Evolutionary conservation across 1,140 invertebrate species (phyloP).

Genomic region (Listronotus bonariensis): DNA sequence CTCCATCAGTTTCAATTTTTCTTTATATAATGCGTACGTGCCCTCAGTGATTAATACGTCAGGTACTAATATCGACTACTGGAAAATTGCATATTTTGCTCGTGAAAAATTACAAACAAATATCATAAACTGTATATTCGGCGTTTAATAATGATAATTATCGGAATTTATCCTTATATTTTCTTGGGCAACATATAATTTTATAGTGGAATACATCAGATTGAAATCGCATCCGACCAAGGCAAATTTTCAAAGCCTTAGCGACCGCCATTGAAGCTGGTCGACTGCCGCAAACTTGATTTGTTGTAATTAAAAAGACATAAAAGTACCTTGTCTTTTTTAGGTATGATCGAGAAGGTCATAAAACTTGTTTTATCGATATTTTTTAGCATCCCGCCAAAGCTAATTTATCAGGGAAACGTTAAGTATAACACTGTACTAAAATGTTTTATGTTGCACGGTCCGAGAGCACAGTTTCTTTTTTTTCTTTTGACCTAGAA

Average conservation of each 20-base stretch:
- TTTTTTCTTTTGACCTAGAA: no score
- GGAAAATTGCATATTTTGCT: slow-evolving; percentile 54
- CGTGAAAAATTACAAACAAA: slow-evolving; percentile 54
- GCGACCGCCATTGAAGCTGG: slow-evolving; percentile 29
- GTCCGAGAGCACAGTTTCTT: no score
- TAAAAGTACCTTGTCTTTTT: slow-evolving; percentile 45
- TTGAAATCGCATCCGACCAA: slow-evolving; percentile 39
- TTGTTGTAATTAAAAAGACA: slow-evolving; percentile 52
- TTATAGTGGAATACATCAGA: slow-evolving; percentile 48
- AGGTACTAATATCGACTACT: slow-evolving; percentile 47
- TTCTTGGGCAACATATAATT: slow-evolving; percentile 53
- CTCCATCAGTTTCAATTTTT: not conserved
- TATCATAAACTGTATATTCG: slow-evolving; percentile 53
- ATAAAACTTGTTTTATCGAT: slow-evolving; percentile 42
- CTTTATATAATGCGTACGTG: slow-evolving; percentile 14
- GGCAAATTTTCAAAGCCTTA: slow-evolving; percentile 26
- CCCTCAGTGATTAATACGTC: slow-evolving; percentile 50
- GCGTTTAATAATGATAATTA: slow-evolving; percentile 55
- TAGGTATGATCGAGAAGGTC: slow-evolving; percentile 37
- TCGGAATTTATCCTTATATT: slow-evolving; percentile 55
- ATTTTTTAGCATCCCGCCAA: slow-evolving; percentile 32
- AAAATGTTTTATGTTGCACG: slow-evolving; percentile 13
- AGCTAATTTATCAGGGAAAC: slow-evolving; percentile 28
- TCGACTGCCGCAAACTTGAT: slow-evolving; percentile 45
- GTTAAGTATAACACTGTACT: slow-evolving; percentile 19